These are phyloP conservation scores for Phenganax stokvisi DNA, from an alignment of 92 coral and sea anemone species.

Conservation along the genomic window DNA sequence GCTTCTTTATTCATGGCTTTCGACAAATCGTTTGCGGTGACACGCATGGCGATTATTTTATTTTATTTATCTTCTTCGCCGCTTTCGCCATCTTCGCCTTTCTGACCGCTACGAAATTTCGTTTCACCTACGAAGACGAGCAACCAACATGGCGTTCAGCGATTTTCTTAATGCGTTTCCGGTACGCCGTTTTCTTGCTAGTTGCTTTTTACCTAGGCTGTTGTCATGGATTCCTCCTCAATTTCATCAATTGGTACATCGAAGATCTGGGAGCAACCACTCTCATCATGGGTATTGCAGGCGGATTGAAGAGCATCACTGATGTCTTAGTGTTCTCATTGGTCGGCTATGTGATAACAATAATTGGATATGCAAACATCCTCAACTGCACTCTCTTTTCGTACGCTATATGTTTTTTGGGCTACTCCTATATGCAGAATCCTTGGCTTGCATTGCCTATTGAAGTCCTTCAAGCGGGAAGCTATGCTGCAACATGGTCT, in stretches of 20 bases:
- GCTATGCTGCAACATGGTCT: slow-evolving; percentile 97
- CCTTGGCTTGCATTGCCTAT: slow-evolving; percentile 91
- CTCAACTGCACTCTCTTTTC: slow-evolving; percentile 44
- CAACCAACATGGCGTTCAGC: slow-evolving; percentile 41
- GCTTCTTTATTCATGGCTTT: slow-evolving; percentile 47
- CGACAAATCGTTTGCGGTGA: slow-evolving; percentile 49
- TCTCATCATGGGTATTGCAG: slow-evolving; percentile 56
- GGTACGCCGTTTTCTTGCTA: slow-evolving; percentile 46
- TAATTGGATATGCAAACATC: slow-evolving; percentile 42
- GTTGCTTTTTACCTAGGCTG: slow-evolving; percentile 62
- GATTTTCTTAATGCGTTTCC: slow-evolving; percentile 43
- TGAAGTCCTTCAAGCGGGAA: slow-evolving; percentile 78
- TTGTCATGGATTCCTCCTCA: slow-evolving; percentile 50
- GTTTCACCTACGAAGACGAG: slow-evolving; percentile 41
- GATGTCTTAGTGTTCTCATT: slow-evolving; percentile 50
- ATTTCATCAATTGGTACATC: slow-evolving; percentile 69
- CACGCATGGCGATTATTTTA: slow-evolving; percentile 53
- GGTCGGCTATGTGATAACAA: slow-evolving; percentile 48
- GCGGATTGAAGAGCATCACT: slow-evolving; percentile 45
- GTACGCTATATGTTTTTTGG: slow-evolving; percentile 66
- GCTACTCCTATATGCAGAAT: slow-evolving; percentile 69
- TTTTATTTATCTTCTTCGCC: slow-evolving; percentile 47
- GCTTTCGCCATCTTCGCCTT: slow-evolving; percentile 48
- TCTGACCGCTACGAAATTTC: slow-evolving; percentile 55
- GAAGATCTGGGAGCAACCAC: slow-evolving; percentile 57